Percentiles rank a stretch among this genome's conserved stretches.
phyloP scores from a whole-genome alignment of 2,113 vertebrate species.

The Barnardius zonarius region DNA sequence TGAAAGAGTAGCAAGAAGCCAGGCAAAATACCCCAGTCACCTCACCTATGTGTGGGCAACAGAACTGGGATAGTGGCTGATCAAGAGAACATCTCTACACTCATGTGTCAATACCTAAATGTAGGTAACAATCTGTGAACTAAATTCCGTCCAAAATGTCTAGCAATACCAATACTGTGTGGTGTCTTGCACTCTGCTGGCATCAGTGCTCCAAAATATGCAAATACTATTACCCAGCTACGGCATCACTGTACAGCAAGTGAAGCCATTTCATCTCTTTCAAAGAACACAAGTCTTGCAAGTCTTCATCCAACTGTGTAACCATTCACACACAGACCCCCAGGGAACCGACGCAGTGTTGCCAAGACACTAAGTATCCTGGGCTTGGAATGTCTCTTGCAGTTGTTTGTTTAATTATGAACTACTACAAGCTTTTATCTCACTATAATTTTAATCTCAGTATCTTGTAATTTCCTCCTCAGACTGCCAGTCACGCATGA shows the following conservation, averaged over 20 bases:
- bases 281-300: not conserved
- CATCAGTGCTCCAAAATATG: not conserved
- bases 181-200: not conserved
- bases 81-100: not conserved
- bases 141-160: not conserved
- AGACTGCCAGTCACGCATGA: not conserved
- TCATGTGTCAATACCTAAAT: not conserved
- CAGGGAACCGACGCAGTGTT: not conserved
- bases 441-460: not conserved
- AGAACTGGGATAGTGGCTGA: not conserved
- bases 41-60: rapidly evolving
- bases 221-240: not conserved
- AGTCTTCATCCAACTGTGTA: not conserved
- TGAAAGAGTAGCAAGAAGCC: not conserved
- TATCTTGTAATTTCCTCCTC: not conserved
- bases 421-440: not conserved
- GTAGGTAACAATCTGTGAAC: not conserved
- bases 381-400: not conserved
- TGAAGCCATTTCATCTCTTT: not conserved
- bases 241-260: not conserved
- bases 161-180: not conserved
- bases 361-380: not conserved
- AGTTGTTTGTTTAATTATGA: not conserved
- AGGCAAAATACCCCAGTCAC: not conserved
- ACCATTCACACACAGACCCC: too few relatives aligned